phyloP scores from a whole-genome alignment of 2,888 invertebrate genomes.

The Arge pagana region DNA sequence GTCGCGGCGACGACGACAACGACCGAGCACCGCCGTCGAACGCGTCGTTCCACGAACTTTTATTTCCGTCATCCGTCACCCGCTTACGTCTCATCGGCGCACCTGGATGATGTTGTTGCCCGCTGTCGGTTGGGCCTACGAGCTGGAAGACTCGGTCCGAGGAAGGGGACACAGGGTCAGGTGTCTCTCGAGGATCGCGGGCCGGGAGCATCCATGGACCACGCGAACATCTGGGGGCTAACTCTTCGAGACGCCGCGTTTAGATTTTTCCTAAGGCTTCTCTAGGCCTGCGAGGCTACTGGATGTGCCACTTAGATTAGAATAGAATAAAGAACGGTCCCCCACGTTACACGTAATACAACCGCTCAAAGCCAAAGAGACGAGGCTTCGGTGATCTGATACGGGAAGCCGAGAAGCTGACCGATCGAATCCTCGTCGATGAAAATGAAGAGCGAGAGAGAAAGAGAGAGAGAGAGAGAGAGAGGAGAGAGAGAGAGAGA shows the following conservation, averaged over 20 bases:
- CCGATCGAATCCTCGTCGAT: too few species aligned
- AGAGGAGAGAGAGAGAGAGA: too few species aligned
- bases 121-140: not conserved
- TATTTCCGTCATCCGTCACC: too few species aligned
- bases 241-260: constrained; percentile 1
- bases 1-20: too few species aligned
- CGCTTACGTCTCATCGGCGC: not conserved
- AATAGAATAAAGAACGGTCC: not conserved
- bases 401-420: too few species aligned
- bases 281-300: constrained; percentile 10
- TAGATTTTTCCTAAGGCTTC: constrained; percentile 9
- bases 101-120: too few species aligned
- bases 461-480: too few species aligned
- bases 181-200: constrained; percentile 14
- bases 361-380: not conserved
- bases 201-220: not conserved
- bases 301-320: constrained; percentile 20
- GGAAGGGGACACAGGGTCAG: constrained; percentile 8
- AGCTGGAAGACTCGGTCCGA: not conserved
- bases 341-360: not conserved
- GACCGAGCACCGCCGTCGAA: too few species aligned
- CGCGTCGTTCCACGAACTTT: too few species aligned
- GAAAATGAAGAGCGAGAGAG: too few species aligned
- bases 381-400: not conserved
- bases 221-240: not conserved